Base-by-base conservation (phyloP, 1,140 invertebrate genomes). In the Sycophila sp. region DNA sequence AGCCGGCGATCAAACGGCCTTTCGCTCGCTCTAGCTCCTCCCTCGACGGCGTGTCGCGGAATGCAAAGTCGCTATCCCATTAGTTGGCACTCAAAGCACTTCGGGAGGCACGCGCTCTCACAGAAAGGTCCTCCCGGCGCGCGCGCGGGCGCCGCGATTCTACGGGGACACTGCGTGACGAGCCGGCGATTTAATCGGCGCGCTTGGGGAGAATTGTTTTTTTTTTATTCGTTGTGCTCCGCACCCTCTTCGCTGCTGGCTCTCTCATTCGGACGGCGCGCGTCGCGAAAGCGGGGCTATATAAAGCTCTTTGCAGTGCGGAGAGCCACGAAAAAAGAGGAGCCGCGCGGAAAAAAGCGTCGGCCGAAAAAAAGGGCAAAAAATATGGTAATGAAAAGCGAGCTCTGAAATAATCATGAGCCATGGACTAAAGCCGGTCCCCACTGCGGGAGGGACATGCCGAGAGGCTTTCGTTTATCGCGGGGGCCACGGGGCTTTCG, bases 401-500 rank as follows among this genome's bases (percentile, higher is more conserved):
- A 19, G 49, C 15, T 45, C 32, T 64, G 60, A 64, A 71, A 71
- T 65, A 65, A 64, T 71, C 69, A 71, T 71, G 69, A 71, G 60
- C 13, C 42, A n/a, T n/a, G n/a, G 49, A 19, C 28, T 40, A 62
- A 69, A 62, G 13, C 40, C n/a, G n/a, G n/a, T n/a, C n/a, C n/a
- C n/a, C n/a, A n/a, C n/a, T n/a, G n/a, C n/a, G n/a, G n/a, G n/a
- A n/a, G n/a, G n/a, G n/a, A n/a, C n/a, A n/a, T n/a, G 42, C 26
- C 28, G 36, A 22, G 40, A 42, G 59, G 60, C 67, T 69, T 59
- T 59, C 65, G 42, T 59, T 68, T 68, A 68, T 67, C 67, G 59
- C 22, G 53, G 6, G n/a, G 17, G 56, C 34, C 30, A 17, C 22
- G 42, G 34, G 30, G 30, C 55, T 53, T 40, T 40, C 67, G 15